Percentiles rank a stretch among this genome's conserved stretches.
phyloP scores from a whole-genome alignment of 2,113 vertebrate species.

The Artemisiospiza belli region DNA sequence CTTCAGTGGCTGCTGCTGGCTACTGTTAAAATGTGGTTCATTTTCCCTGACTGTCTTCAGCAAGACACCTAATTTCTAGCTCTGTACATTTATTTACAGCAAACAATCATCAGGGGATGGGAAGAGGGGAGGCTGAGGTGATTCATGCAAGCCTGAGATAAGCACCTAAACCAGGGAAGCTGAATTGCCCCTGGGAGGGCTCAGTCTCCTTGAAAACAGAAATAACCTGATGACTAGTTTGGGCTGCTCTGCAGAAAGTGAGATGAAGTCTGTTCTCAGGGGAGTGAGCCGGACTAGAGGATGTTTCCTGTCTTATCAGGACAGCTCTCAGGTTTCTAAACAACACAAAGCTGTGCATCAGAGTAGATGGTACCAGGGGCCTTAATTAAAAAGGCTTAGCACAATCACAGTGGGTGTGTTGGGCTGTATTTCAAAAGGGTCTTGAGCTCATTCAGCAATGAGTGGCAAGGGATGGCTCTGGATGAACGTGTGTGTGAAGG shows the following conservation, averaged over 20 bases:
- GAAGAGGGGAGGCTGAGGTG: background rate
- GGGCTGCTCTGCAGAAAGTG: background rate
- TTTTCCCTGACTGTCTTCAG: background rate
- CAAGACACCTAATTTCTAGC: background rate
- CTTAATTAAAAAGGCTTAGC: background rate
- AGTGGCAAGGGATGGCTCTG: background rate
- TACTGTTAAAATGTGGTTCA: background rate
- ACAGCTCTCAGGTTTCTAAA: background rate
- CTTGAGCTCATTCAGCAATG: background rate
- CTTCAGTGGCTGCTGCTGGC: background rate
- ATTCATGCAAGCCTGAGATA: background rate
- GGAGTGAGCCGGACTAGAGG: background rate
- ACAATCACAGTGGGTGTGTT: background rate
- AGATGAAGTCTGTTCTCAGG: background rate
- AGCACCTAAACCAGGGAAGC: background rate
- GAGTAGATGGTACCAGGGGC: background rate
- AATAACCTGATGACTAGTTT: slow-evolving; percentile 6
- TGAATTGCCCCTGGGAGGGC: background rate
- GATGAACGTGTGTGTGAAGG: background rate
- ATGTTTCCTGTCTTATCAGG: background rate
- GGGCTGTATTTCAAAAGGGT: background rate
- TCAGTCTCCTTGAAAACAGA: background rate
- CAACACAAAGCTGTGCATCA: background rate
- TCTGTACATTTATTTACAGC: background rate
- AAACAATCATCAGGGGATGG: background rate